Base-by-base conservation (phyloP, 2,797 vertebrate species). In the Spheniscus humboldti region DNA sequence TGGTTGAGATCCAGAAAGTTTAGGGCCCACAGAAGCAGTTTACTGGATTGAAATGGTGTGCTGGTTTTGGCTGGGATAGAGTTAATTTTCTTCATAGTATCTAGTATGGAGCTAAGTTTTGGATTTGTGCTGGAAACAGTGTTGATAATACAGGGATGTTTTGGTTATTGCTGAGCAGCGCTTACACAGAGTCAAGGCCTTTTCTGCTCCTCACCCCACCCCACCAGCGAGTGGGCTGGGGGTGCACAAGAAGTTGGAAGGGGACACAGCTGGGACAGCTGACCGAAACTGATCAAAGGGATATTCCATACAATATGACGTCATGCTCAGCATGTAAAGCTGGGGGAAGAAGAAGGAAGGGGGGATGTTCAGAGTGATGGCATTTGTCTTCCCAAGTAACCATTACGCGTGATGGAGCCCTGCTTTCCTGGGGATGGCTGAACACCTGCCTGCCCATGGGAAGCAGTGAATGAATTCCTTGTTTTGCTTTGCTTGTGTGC, bases 371-470 rank as follows among this genome's bases (percentile, higher is more conserved):
- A 2, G 35, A 63, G 35, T 63, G 13, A 77, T 13, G 25, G 16
- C 2, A 2, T n/a, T 56, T 57, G 41, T 56, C 31, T 43, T 56
- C 52, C 64, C 17, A 67, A n/a, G 33, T 67, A 27, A n/a, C 43
- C 0, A 1, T 47, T 45, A 7, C 0, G 2, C 0, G 3, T n/a
- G 43, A 48, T 19, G 64, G 23, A 35, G 5, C 33, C 24, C 45
- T 67, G 45, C 37, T 43, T 18, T 43, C 39, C 71, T 43, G 31
- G 30, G 11, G 52, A 27, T 43, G 71, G 37, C 71, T 45, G 24
- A 27, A n/a, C 18, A 9, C 18, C 31, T 56, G 53, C 52, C 53
- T n/a, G 13, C 13, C 5, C 2, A 16, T 16, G 31, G 18, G 18
- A 45, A 15, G 10, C 2, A 5, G 31, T 20, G 39, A 45, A 45